These are phyloP conservation scores for Polydrusus cervinus DNA, from an alignment of 2,888 invertebrate genomes.

Conservation along the genomic window DNA sequence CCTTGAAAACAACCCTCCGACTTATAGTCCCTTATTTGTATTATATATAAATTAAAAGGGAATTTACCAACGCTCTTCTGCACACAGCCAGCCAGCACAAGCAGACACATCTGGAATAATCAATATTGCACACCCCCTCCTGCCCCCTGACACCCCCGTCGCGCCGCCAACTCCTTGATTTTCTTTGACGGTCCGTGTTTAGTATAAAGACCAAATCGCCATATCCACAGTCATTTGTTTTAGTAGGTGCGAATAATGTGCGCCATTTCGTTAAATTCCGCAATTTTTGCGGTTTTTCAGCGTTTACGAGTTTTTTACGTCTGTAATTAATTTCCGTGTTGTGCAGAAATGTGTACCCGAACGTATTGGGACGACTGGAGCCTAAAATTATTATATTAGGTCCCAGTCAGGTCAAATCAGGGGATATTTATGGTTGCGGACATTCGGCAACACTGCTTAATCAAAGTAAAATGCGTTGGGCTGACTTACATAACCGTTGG, in stretches of 20 bases:
- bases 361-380: neutral
- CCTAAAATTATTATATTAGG: neutral
- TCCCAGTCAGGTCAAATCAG: neutral
- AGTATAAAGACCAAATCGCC: slow-evolving; percentile 51
- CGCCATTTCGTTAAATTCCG: neutral
- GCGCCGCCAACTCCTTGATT: slow-evolving; percentile 49
- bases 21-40: neutral
- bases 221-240: slow-evolving; percentile 47
- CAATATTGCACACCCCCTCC: slow-evolving; percentile 66
- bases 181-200: slow-evolving; percentile 51
- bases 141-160: slow-evolving; percentile 53
- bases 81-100: slow-evolving; percentile 48
- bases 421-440: neutral
- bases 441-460: slow-evolving; percentile 3
- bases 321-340: neutral
- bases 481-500: neutral
- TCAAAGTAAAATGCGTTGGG: neutral
- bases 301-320: slow-evolving; percentile 4
- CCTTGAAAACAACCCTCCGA: no score
- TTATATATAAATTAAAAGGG: slow-evolving; percentile 19
- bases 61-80: slow-evolving; percentile 43
- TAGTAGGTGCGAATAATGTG: slow-evolving; percentile 28
- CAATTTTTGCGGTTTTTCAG: slow-evolving; percentile 17
- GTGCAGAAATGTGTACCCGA: slow-evolving; percentile 2
- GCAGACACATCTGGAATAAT: slow-evolving; percentile 67